Evolutionary conservation across 2,113 vertebrate genomes (phyloP).

Genomic region (Ailuropoda melanoleuca): DNA sequence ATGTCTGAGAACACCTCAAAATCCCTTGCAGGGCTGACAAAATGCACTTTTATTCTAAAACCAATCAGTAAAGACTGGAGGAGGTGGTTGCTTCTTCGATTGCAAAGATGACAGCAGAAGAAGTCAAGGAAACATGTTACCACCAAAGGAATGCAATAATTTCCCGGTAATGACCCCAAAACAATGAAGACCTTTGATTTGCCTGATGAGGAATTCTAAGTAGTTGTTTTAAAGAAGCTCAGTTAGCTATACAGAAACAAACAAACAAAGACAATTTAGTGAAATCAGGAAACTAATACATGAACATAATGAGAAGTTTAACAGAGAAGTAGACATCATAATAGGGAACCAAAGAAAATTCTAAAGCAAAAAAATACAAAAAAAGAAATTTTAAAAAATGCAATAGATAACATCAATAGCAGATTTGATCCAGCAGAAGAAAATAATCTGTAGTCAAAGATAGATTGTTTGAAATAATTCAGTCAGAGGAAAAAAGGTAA

Average conservation of each 20-base stretch:
- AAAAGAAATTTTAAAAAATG: not conserved
- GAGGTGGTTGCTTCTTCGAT: not conserved
- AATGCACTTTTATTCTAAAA: not conserved
- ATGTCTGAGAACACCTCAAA: not conserved
- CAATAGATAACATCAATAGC: not conserved
- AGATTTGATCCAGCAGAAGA: not conserved
- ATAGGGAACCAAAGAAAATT: not conserved
- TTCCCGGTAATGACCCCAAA: not conserved
- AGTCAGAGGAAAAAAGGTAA: not conserved
- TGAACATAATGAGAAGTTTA: not conserved
- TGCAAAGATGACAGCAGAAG: not conserved
- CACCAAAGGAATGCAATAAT: not conserved
- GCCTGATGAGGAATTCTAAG: not conserved
- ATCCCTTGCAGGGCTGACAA: not conserved
- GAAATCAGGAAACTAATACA: not conserved
- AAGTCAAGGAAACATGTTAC: not conserved
- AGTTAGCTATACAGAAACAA: not conserved
- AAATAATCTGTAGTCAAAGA: not conserved
- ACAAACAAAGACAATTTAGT: not conserved
- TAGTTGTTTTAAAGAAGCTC: not conserved
- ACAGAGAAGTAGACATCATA: not conserved
- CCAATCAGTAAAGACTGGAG: not conserved
- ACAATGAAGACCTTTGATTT: not conserved
- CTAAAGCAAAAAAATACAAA: not conserved
- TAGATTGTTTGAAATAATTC: not conserved